Base-by-base conservation (phyloP, 2,888 invertebrate genomes). In the Micoletzkya japonica region DNA sequence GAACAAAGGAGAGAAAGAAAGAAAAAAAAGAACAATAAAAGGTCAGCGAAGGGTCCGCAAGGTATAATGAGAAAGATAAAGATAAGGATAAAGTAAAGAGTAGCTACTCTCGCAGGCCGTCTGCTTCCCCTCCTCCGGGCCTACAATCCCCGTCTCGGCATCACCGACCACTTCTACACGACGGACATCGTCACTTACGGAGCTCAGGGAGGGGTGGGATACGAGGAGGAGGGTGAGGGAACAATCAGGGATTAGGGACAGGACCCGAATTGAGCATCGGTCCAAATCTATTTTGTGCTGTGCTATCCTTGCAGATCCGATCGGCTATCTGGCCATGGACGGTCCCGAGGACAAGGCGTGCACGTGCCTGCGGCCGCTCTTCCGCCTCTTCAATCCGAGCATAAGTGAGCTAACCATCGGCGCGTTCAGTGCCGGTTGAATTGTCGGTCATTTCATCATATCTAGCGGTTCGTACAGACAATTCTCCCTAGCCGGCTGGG, bases 151-250 rank as follows among this genome's bases (percentile, higher is more conserved):
- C 73, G 79, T 24, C 52, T 73, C 20, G 74, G 74, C 36, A 61
- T 79, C 14, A 73, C 72, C n/a, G 74, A 78, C 68, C 78, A 78
- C 59, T 78, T 79, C 64, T 78, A 78, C 70, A 79, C 78, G 28
- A 75, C 76, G 24, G 78, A 78, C 61, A 64, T 73, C 14, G 63
- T 75, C 24, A 74, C 77, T 44, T 73, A 74, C 26, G 71, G 74
- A 26, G 61, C 70, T 28, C 76, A 72, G 73, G 70, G 58, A 10
- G 37, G 63, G 10, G 71, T 75, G 24, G 78, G 79, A 24, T 78
- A 76, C 44, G 49, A 71, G n/a, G 70, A 75, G 36, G 73, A 78
- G 39, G 64, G 75, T 78, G 50, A 4, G 50, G 4, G 6, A 7
- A 50, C 24, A 24, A 50, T 50, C 17, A 50, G 6, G 20, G 17